Conservation (phyloP, 2,113 vertebrate genomes). For the Petaurus breviceps region DNA sequence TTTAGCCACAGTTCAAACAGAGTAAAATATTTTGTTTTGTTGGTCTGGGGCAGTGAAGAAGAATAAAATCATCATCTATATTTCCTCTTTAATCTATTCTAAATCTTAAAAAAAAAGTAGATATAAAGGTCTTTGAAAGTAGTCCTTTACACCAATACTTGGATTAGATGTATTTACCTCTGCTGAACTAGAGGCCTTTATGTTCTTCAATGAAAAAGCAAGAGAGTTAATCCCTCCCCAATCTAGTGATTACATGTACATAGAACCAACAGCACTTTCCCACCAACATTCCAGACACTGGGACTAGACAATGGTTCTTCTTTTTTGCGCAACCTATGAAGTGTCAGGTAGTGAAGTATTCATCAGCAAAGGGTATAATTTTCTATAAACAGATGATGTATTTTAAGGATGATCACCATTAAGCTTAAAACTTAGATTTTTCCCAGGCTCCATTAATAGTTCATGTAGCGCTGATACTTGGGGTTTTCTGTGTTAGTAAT, state of each 20-base stretch:
- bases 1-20: accelerated
- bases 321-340: not conserved
- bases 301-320: not conserved
- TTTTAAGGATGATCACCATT: not conserved
- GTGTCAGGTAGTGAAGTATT: not conserved
- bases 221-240: not conserved
- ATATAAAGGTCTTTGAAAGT: slow-evolving; percentile 26
- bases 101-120: slow-evolving; percentile 26
- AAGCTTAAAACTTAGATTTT: not conserved
- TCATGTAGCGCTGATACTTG: not conserved
- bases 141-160: slow-evolving; percentile 5
- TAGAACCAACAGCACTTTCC: not conserved
- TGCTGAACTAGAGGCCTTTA: not conserved
- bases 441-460: not conserved
- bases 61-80: not conserved
- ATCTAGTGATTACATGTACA: not conserved
- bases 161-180: slow-evolving; percentile 10
- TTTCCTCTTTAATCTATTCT: not conserved
- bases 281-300: not conserved
- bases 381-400: not conserved
- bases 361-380: not conserved
- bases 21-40: not conserved
- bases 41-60: not conserved
- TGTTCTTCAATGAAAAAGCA: not conserved
- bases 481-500: not conserved